phyloP scores from a whole-genome alignment of 2,797 vertebrate genomes.

The Chaenodraco wilsoni region DNA sequence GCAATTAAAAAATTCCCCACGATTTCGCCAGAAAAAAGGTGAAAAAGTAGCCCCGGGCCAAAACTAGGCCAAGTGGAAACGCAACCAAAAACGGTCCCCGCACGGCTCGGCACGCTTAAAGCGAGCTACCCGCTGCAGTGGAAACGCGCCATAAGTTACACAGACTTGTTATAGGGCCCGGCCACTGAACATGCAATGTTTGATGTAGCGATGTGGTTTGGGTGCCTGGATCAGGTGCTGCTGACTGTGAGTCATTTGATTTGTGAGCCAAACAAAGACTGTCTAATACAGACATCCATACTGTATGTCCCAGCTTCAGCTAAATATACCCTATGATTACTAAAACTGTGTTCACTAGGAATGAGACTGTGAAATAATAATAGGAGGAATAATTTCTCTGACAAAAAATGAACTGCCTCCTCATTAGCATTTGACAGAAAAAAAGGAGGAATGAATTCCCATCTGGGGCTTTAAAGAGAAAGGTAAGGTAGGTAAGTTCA shows the following conservation, averaged over 20 bases:
- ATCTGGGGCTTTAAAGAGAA: constrained; percentile 54
- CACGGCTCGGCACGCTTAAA: no score
- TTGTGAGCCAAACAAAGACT: constrained; percentile 39
- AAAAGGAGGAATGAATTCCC: constrained; percentile 53
- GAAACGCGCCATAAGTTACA: constrained; percentile 35
- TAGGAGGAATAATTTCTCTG: constrained; percentile 34
- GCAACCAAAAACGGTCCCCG: no score
- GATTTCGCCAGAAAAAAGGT: no score
- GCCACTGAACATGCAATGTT: constrained; percentile 47
- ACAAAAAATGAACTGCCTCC: constrained; percentile 49
- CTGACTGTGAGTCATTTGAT: constrained; percentile 46
- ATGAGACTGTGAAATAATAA: constrained; percentile 10
- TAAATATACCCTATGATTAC: not conserved
- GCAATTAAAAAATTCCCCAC: not conserved
- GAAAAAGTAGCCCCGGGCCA: no score
- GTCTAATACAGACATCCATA: constrained; percentile 42
- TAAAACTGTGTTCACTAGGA: constrained; percentile 1
- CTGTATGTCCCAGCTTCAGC: not conserved
- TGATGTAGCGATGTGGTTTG: constrained; percentile 40
- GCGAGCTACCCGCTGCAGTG: no score
- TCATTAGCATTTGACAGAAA: constrained; percentile 57
- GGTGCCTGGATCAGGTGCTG: constrained; percentile 58
- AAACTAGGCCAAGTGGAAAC: no score
- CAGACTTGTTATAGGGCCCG: constrained; percentile 40
- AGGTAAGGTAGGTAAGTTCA: not conserved